Percentiles rank a stretch among this genome's conserved stretches.
Conservation (phyloP, 2,113 vertebrate species). For the Eubucco bourcierii region DNA sequence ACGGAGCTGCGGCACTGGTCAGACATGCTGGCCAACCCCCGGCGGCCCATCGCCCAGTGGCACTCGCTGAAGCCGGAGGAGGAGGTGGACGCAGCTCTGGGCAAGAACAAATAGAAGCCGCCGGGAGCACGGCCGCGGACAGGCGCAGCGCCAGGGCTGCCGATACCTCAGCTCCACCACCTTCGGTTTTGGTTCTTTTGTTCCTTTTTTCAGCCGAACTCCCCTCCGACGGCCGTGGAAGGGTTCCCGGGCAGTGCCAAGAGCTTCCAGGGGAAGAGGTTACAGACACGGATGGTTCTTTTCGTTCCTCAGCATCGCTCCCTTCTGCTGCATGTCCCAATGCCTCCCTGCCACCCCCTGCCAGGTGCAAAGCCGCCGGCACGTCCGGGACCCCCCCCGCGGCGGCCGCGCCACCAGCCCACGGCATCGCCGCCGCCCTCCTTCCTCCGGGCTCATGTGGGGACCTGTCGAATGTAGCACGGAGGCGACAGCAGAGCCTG, state of each 20-base stretch:
- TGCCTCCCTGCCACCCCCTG: background rate
- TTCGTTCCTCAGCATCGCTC: slow-evolving; percentile 20
- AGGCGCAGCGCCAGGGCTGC: slow-evolving; percentile 65
- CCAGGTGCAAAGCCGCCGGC: background rate
- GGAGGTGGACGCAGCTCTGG: slow-evolving; percentile 92
- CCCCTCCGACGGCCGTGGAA: slow-evolving; percentile 63
- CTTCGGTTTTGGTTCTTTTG: slow-evolving; percentile 18
- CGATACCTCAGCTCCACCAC: slow-evolving; percentile 77
- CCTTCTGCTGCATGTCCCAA: slow-evolving; percentile 60
- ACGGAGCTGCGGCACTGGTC: slow-evolving; percentile 97
- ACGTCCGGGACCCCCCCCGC: background rate
- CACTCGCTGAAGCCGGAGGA: slow-evolving; percentile 97
- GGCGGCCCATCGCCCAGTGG: slow-evolving; percentile 97
- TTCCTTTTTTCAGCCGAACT: slow-evolving; percentile 56
- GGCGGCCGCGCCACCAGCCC: background rate
- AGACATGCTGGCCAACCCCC: slow-evolving; percentile 96
- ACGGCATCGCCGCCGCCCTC: background rate
- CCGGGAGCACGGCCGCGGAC: slow-evolving; percentile 20
- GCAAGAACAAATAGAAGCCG: slow-evolving; percentile 88
- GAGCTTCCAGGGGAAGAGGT: slow-evolving; percentile 54
- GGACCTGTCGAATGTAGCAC: rapidly evolving
- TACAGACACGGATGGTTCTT: slow-evolving; percentile 63
- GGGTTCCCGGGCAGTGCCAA: slow-evolving; percentile 55
- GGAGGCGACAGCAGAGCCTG: background rate
- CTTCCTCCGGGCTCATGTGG: background rate